phyloP scores from a whole-genome alignment of 2,113 vertebrate species.

The Forbesichthys papilliferus region DNA sequence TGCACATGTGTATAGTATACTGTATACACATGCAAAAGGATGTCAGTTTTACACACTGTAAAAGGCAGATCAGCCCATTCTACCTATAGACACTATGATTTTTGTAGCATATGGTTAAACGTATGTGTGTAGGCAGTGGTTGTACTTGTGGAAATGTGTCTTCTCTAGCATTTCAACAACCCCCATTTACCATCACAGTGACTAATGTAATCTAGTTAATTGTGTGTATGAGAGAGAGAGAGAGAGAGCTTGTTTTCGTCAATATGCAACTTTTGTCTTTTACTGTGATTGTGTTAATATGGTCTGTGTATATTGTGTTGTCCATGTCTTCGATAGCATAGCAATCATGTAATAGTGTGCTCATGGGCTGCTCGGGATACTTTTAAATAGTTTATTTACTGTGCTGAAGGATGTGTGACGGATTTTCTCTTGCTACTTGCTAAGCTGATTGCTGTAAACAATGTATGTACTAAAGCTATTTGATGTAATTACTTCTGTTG shows the following conservation, averaged over 20 bases:
- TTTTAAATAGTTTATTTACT: no score
- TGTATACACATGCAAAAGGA: neutral
- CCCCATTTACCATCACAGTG: no score
- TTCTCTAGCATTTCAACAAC: neutral
- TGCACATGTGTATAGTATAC: neutral
- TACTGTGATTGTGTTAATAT: no score
- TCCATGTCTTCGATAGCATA: no score
- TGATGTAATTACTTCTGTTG: conserved; percentile 45
- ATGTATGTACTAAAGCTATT: conserved; percentile 40
- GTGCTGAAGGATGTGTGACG: no score
- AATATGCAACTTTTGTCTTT: no score
- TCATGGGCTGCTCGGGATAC: no score
- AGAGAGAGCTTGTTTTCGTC: no score
- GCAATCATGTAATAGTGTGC: no score
- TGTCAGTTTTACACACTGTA: neutral
- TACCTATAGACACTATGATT: conserved; percentile 40
- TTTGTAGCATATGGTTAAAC: conserved; percentile 18
- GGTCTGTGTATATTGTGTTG: no score
- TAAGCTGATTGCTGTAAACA: conserved; percentile 57
- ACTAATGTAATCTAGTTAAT: no score
- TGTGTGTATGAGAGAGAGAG: no score
- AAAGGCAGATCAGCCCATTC: conserved; percentile 42
- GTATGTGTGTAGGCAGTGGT: conserved; percentile 21
- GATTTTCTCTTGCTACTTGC: conserved; percentile 10
- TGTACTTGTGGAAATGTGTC: conserved; percentile 2